Evolutionary conservation across 1,140 invertebrate genomes (phyloP), one percentile per base, ranked within the genome.

Genomic region (Argopecten irradians): DNA sequence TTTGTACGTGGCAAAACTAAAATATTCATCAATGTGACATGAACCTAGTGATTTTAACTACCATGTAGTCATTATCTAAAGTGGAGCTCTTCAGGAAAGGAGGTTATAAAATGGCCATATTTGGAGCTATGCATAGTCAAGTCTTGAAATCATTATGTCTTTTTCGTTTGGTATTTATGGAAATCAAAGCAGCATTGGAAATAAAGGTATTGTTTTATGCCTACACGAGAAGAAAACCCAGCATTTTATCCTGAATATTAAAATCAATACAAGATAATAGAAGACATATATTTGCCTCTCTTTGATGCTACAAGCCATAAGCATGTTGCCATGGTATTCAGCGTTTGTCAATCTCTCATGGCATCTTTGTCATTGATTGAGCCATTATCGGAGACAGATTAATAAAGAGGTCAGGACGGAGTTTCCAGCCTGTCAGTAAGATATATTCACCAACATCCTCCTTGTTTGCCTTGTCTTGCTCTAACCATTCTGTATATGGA

Each of bases 341-440:
- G 19, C 28, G 55, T n/a, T 22, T 71, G 22, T 71, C 55, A 71
- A 71, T 71, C 55, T 71, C 11, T 1, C 8, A 71, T 71, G 55
- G 55, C 55, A 71, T 71, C 55, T 71, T 16, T 71, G 55, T 28
- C 55, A 71, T 71, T 71, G 55, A 71, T 71, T 71, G 55, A 71
- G 13, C 55, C 55, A 71, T 71, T 71, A 71, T 5, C 5, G 22
- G 55, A 71, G 55, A 5, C 22, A 71, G 55, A 71, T 71, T 71
- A 71, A 28, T 71, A 11, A 71, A 71, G 22, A 71, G 55, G 14
- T 71, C 55, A 71, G 55, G 28, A 11, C 43, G 7, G 7, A 55
- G 43, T n/a, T 71, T 71, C n/a, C 22, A 71, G n/a, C 55, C 16
- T 71, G 55, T 71, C 55, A 28, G 55, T 28, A 19, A 46, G n/a